Percentiles rank a stretch among this genome's conserved stretches.
Conservation (phyloP, 2,888 invertebrate genomes). For the Aradus depressus region DNA sequence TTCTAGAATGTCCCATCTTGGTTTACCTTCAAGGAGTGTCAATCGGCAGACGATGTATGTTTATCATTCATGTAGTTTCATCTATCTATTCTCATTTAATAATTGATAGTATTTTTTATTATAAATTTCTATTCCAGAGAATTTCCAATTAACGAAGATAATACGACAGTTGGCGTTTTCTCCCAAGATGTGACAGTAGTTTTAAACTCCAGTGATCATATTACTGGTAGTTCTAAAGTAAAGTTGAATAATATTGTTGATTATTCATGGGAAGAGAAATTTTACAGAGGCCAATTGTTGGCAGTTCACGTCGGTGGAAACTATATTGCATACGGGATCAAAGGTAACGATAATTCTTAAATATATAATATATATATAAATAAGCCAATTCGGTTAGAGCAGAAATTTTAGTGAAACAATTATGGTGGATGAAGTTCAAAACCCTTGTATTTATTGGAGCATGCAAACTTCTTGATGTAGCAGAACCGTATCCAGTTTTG, state of each 20-base stretch:
- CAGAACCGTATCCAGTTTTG: too few species aligned
- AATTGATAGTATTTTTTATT: too few species aligned
- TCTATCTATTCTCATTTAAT: too few species aligned
- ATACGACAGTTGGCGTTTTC: slow-evolving; percentile 16
- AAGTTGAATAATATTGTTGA: slow-evolving; percentile 83
- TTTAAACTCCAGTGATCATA: slow-evolving; percentile 59
- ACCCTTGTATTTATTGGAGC: background rate
- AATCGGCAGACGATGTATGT: too few species aligned
- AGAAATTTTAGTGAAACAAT: background rate
- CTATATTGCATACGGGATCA: slow-evolving; percentile 81
- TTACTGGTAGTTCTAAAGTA: slow-evolving; percentile 78
- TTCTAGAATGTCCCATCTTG: too few species aligned
- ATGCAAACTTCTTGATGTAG: too few species aligned
- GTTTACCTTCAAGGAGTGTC: too few species aligned
- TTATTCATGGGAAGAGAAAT: slow-evolving; percentile 84
- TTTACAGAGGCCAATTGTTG: slow-evolving; percentile 75
- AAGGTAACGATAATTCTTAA: slow-evolving; percentile 47
- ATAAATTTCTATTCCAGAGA: slow-evolving; percentile 3
- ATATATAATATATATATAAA: slow-evolving; percentile 2
- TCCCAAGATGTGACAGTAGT: slow-evolving; percentile 50
- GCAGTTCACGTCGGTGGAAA: slow-evolving; percentile 78
- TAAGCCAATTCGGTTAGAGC: too few species aligned
- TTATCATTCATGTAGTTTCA: too few species aligned
- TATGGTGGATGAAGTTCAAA: background rate
- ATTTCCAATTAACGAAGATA: slow-evolving; percentile 17